phyloP scores from a whole-genome alignment of 2,888 invertebrate species.

The Halictus quadricinctus region DNA sequence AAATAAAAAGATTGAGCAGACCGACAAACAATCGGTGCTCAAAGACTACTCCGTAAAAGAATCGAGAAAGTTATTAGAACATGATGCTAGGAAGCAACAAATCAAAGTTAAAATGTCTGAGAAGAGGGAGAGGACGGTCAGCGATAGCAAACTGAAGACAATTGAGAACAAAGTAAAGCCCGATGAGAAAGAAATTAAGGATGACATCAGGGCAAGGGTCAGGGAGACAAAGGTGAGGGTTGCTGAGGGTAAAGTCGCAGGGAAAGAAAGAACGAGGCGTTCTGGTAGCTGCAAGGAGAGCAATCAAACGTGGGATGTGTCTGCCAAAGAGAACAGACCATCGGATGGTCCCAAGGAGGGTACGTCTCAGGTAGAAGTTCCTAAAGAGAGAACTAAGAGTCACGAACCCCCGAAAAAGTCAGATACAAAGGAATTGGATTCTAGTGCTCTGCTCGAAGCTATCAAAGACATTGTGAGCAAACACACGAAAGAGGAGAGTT shows the following conservation, averaged over 20 bases:
- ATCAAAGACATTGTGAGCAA: conserved; percentile 77
- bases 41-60: conserved; percentile 37
- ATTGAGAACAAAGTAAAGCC: conserved; percentile 58
- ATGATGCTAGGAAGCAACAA: conserved; percentile 51
- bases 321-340: conserved; percentile 77
- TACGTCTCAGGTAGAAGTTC: conserved; percentile 40
- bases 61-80: conserved; percentile 48
- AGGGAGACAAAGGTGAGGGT: conserved; percentile 49
- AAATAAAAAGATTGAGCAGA: conserved; percentile 17
- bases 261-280: conserved; percentile 48
- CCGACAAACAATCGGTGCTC: conserved; percentile 12
- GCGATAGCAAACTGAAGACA: conserved; percentile 57
- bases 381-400: conserved; percentile 60
- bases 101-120: conserved; percentile 49
- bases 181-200: conserved; percentile 31
- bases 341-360: conserved; percentile 68
- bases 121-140: conserved; percentile 41
- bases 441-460: conserved; percentile 72
- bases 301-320: conserved; percentile 67
- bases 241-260: conserved; percentile 47
- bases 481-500: conserved; percentile 76
- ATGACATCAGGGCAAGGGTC: conserved; percentile 54
- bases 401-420: conserved; percentile 59
- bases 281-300: conserved; percentile 65
- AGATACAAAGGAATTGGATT: conserved; percentile 69